Evolutionary conservation across 1,140 invertebrate species (phyloP), one percentile per base, ranked within the genome.

Genomic region (Aphaenogaster floridana): DNA sequence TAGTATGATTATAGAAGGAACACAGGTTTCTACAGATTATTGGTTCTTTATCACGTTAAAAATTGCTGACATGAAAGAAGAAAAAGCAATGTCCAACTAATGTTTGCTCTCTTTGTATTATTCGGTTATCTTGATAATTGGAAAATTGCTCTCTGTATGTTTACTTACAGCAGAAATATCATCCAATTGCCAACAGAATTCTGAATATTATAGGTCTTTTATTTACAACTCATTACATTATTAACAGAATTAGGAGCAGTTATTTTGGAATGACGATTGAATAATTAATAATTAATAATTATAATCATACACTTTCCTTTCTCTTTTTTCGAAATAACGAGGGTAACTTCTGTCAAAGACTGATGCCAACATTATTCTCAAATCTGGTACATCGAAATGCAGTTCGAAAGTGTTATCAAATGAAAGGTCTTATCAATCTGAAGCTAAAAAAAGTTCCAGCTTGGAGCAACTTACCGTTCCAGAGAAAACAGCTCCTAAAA

Each of bases 281-380:
- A 63, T 78, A 45, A 78, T 34, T 34, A 42, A 45, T 63, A 45
- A 78, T 34, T 34, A 42, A 45, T 63, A 36, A 48, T 63, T 66
- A 39, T 11, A 39, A 2, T n/a, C 3, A 7, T 39, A 64, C 54
- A 15, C 15, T 2, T 28, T 36, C 6, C 39, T 15, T 7, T 39
- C 17, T 9, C 7, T 54, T 54, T 39, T 59, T 61, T 45, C 4
- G 8, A 28, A 63, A 48, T 45, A 45, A 48, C 5, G 2, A 64
- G 48, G 28, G 2, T 45, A 45, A 61, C 8, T 61, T 61, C 15
- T 28, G 15, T 15, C 0, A n/a, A n/a, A 61, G 28, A 0, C 28
- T 28, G 28, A 28, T 28, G 28, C 28, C 28, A 28, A 28, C 28
- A 28, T 28, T 28, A 28, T 28, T 0, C 28, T 28, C 0, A 28